Evolutionary conservation across 2,888 invertebrate genomes (phyloP).

Genomic region (Entomobrya proxima): DNA sequence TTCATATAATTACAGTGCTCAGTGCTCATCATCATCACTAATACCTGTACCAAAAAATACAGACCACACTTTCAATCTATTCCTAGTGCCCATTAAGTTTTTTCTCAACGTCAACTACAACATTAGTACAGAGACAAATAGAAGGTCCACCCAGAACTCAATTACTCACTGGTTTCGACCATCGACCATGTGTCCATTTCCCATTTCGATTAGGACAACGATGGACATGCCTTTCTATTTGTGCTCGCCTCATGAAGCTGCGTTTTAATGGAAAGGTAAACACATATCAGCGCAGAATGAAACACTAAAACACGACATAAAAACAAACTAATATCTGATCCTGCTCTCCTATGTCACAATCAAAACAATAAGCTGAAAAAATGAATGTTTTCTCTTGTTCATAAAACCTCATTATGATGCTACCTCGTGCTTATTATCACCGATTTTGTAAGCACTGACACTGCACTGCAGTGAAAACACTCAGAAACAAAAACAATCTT

Average conservation of each 20-base stretch:
- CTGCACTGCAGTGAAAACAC: neutral
- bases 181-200: constrained; percentile 35
- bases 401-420: constrained; percentile 25
- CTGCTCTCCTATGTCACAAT: constrained; percentile 32
- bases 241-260: neutral
- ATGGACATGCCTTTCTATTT: neutral
- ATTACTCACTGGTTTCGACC: constrained; percentile 1
- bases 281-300: neutral
- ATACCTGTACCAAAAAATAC: neutral
- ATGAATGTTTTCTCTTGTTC: neutral
- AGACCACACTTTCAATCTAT: neutral
- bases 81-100: neutral
- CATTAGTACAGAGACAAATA: too few species aligned
- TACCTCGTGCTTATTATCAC: neutral
- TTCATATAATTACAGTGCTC: neutral
- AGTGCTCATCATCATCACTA: neutral
- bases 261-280: constrained; percentile 23
- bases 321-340: neutral
- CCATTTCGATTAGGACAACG: constrained; percentile 12
- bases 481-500: too few species aligned
- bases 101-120: neutral
- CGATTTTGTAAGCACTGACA: neutral
- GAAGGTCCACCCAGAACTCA: neutral
- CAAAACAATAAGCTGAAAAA: constrained; percentile 25
- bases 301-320: constrained; percentile 2